These are phyloP conservation scores for Manis pentadactyla DNA, from an alignment of 2,797 vertebrate genomes.

Conservation along the genomic window DNA sequence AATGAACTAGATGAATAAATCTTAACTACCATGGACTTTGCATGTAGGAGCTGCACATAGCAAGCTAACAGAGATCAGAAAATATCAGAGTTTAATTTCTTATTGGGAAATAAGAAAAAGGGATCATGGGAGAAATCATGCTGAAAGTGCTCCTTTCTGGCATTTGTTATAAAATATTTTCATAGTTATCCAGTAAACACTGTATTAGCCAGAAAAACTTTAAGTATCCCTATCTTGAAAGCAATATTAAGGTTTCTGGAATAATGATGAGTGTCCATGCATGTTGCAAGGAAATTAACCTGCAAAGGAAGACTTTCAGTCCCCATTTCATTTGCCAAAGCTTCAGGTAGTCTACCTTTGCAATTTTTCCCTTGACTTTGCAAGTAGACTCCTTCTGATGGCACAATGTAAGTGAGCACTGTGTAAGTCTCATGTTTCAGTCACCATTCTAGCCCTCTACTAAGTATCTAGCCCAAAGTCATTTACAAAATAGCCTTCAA, in stretches of 20 bases:
- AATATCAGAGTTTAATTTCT: conserved; percentile 19
- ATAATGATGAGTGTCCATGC: neutral
- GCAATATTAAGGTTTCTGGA: neutral
- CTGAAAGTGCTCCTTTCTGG: neutral
- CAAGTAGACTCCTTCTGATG: neutral
- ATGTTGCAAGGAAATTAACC: neutral
- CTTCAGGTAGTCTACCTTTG: neutral
- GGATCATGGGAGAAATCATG: neutral
- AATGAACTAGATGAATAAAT: neutral
- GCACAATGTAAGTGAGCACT: neutral
- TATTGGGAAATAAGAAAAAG: neutral
- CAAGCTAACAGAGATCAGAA: neutral
- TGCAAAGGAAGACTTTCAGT: neutral
- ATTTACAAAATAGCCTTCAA: conserved; percentile 28
- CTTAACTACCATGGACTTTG: neutral
- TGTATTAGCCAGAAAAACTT: neutral
- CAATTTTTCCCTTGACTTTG: neutral
- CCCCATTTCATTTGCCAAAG: neutral
- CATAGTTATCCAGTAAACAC: neutral
- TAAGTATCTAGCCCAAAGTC: neutral
- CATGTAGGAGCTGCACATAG: neutral
- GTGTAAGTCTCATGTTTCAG: neutral
- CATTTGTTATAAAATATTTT: conserved; percentile 31
- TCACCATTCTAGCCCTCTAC: neutral
- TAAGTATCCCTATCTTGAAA: neutral